These are phyloP conservation scores for Acanthosepion pharaonis DNA, from an alignment of 2,888 invertebrate genomes.

Conservation along the genomic window DNA sequence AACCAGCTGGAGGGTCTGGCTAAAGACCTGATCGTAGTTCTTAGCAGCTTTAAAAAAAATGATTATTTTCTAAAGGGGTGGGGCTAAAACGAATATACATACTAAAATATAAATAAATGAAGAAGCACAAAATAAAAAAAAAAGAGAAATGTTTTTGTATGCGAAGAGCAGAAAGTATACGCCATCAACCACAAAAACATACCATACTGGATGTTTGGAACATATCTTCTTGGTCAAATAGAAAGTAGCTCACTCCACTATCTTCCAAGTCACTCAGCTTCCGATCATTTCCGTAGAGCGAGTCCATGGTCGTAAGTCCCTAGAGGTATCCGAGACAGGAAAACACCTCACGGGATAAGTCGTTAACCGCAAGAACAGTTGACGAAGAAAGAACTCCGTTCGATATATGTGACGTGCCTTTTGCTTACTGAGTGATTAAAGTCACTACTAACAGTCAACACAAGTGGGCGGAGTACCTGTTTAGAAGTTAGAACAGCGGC, in stretches of 20 bases:
- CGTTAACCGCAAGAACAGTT: slow-evolving; percentile 43
- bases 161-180: too few relatives aligned
- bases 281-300: slow-evolving; percentile 69
- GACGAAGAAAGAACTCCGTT: slow-evolving; percentile 1
- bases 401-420: background rate
- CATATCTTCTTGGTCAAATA: slow-evolving; percentile 63
- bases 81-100: too few relatives aligned
- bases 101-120: too few relatives aligned
- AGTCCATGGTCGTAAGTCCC: slow-evolving; percentile 66
- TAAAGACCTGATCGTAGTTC: too few relatives aligned
- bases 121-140: too few relatives aligned
- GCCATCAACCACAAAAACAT: background rate
- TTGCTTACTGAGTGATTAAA: background rate
- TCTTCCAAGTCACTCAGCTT: slow-evolving; percentile 68
- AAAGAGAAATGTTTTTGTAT: too few relatives aligned
- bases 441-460: background rate
- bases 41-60: too few relatives aligned
- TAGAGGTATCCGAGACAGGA: slow-evolving; percentile 42
- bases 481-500: too few relatives aligned
- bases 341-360: slow-evolving; percentile 62
- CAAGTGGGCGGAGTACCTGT: background rate
- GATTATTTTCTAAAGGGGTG: too few relatives aligned
- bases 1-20: too few relatives aligned
- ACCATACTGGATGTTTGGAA: slow-evolving; percentile 59
- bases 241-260: slow-evolving; percentile 60